Conservation (phyloP, 2,888 invertebrate species). For the Nesidiocoris tenuis region DNA sequence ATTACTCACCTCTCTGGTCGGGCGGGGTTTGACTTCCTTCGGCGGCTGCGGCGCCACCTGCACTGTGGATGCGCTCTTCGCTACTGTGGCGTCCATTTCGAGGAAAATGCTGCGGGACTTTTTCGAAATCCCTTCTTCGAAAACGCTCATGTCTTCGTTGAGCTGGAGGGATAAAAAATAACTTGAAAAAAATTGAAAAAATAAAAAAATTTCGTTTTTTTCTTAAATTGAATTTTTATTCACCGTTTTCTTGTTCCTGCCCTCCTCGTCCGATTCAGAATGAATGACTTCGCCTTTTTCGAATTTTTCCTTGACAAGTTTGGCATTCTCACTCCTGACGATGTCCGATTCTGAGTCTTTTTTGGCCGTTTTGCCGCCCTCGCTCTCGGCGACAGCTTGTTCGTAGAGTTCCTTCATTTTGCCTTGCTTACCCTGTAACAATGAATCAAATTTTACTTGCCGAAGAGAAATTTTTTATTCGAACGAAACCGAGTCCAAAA, state of each 20-base stretch:
- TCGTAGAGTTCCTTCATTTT: constrained; percentile 91
- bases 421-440: constrained; percentile 76
- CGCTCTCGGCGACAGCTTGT: constrained; percentile 81
- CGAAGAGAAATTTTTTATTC: neutral
- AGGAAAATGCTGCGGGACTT: constrained; percentile 83
- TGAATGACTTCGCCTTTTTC: constrained; percentile 70
- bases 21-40: constrained; percentile 28
- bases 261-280: constrained; percentile 63
- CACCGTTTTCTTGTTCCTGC: constrained; percentile 47
- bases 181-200: too few species aligned
- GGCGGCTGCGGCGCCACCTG: constrained; percentile 60
- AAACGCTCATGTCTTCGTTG: constrained; percentile 72
- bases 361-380: constrained; percentile 57
- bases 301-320: constrained; percentile 74
- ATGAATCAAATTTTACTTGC: neutral
- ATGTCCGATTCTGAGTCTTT: constrained; percentile 59
- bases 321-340: constrained; percentile 60
- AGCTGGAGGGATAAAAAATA: constrained; percentile 50
- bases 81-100: constrained; percentile 77
- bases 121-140: constrained; percentile 85
- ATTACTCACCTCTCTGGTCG: constrained; percentile 25
- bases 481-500: neutral
- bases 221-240: too few species aligned
- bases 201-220: too few species aligned
- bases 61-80: constrained; percentile 59